Evolutionary conservation across 2,113 vertebrate species (phyloP).

Genomic region (Mesembrinibis cayennensis): DNA sequence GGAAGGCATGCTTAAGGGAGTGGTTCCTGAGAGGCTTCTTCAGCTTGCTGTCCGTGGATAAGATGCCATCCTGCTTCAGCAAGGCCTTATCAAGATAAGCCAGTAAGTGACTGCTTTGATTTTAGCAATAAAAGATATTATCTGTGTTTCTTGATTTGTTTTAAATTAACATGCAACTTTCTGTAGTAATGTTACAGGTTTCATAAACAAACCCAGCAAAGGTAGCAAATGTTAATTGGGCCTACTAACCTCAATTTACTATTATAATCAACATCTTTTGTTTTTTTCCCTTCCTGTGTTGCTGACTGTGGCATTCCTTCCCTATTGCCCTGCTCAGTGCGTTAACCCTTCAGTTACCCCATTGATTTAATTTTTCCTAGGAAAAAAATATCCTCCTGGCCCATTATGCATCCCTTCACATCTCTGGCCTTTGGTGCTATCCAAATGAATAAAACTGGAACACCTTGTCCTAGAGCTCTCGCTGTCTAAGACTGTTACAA

Average conservation of each 20-base stretch:
- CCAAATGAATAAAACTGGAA: not conserved
- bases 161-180: not conserved
- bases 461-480: not conserved
- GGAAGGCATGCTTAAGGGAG: not conserved
- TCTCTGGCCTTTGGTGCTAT: not conserved
- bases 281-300: not conserved
- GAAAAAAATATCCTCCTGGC: not conserved
- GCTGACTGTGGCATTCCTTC: not conserved
- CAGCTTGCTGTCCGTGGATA: not conserved
- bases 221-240: not conserved
- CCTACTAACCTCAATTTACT: not conserved
- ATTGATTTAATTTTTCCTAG: not conserved
- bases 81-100: not conserved
- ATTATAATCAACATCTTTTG: not conserved
- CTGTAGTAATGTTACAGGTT: not conserved
- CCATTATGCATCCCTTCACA: not conserved
- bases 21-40: not conserved
- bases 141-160: slow-evolving; percentile 32
- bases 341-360: not conserved
- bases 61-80: not conserved
- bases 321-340: not conserved
- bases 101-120: slow-evolving; percentile 37
- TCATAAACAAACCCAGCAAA: slow-evolving; percentile 25
- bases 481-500: not conserved
- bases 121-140: slow-evolving; percentile 30